These are phyloP conservation scores for Trissolcus brochymenae DNA, from an alignment of 2,888 invertebrate species.

Conservation along the genomic window DNA sequence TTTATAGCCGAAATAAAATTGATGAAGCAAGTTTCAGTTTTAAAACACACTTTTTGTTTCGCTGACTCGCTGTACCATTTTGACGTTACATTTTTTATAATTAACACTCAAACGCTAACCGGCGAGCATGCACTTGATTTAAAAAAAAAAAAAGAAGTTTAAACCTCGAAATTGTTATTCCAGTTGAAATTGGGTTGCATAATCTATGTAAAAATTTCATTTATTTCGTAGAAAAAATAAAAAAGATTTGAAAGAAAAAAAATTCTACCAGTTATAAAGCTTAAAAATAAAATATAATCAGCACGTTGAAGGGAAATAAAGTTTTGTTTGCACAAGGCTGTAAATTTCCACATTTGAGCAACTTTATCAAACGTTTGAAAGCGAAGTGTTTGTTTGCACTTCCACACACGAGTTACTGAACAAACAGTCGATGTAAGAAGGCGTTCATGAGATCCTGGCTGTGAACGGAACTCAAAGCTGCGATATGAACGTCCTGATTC, in stretches of 20 bases:
- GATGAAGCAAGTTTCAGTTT: slow-evolving; percentile 3
- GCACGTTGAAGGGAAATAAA: slow-evolving; percentile 3
- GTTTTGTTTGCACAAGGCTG: too few relatives aligned
- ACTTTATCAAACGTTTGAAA: not conserved
- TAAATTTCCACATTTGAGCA: not conserved
- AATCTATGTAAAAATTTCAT: not conserved
- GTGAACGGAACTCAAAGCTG: slow-evolving; percentile 26
- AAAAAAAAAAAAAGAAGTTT: slow-evolving; percentile 28
- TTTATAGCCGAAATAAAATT: too few relatives aligned
- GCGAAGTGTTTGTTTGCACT: slow-evolving; percentile 48
- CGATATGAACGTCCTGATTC: slow-evolving; percentile 49
- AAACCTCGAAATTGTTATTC: slow-evolving; percentile 35
- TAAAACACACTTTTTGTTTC: slow-evolving; percentile 6
- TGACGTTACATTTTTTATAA: slow-evolving; percentile 43
- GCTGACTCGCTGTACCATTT: slow-evolving; percentile 44
- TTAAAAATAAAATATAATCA: not conserved
- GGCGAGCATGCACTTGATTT: slow-evolving; percentile 41
- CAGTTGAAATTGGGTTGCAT: slow-evolving; percentile 38
- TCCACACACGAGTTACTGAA: slow-evolving; percentile 46
- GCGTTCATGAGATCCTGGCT: slow-evolving; percentile 37
- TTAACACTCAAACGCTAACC: slow-evolving; percentile 45
- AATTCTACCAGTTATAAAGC: not conserved
- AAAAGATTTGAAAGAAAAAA: not conserved
- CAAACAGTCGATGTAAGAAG: slow-evolving; percentile 46
- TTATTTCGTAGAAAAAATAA: not conserved